A percentile compares a stretch with the other conserved stretches of the same genome.
phyloP scores from a whole-genome alignment of 2,797 vertebrate genomes.

The Malacoctenus gilli region DNA sequence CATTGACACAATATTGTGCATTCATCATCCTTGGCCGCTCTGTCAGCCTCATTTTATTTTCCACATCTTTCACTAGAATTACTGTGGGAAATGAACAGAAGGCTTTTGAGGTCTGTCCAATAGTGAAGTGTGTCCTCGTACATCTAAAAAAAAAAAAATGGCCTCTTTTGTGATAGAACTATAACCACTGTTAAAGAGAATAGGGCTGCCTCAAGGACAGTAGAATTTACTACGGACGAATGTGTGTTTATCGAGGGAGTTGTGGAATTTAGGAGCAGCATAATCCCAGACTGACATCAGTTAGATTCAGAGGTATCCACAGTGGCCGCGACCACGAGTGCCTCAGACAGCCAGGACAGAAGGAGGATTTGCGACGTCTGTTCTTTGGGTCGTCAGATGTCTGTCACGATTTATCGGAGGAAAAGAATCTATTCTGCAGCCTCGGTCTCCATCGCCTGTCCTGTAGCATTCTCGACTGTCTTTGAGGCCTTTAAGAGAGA shows the following conservation, averaged over 20 bases:
- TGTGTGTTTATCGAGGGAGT: slow-evolving; percentile 52
- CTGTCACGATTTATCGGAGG: slow-evolving; percentile 46
- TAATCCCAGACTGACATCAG: slow-evolving; percentile 77
- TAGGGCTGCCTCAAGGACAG: slow-evolving; percentile 52
- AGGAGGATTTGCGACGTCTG: slow-evolving; percentile 64
- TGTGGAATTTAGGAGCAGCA: slow-evolving; percentile 73
- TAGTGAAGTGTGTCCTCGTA: slow-evolving; percentile 39
- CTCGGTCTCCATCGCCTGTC: slow-evolving; percentile 89
- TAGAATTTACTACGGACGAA: slow-evolving; percentile 47
- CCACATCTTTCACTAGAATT: slow-evolving; percentile 54
- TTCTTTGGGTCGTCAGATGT: slow-evolving; percentile 75
- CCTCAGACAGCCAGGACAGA: slow-evolving; percentile 77
- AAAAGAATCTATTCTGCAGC: slow-evolving; percentile 82
- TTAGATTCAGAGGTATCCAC: slow-evolving; percentile 76
- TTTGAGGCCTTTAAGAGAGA: slow-evolving; percentile 86
- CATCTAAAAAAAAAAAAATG: slow-evolving; percentile 56
- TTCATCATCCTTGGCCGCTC: slow-evolving; percentile 55
- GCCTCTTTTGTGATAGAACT: slow-evolving; percentile 32
- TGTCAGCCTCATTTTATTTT: slow-evolving; percentile 56
- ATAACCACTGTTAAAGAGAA: slow-evolving; percentile 36
- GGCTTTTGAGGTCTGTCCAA: slow-evolving; percentile 46
- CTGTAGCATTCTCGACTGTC: slow-evolving; percentile 91
- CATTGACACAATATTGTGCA: slow-evolving; percentile 49
- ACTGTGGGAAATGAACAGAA: slow-evolving; percentile 32
- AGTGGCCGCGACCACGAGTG: slow-evolving; percentile 67